phyloP scores from a whole-genome alignment of 1,140 invertebrate species.

The Papilio aristodemus region DNA sequence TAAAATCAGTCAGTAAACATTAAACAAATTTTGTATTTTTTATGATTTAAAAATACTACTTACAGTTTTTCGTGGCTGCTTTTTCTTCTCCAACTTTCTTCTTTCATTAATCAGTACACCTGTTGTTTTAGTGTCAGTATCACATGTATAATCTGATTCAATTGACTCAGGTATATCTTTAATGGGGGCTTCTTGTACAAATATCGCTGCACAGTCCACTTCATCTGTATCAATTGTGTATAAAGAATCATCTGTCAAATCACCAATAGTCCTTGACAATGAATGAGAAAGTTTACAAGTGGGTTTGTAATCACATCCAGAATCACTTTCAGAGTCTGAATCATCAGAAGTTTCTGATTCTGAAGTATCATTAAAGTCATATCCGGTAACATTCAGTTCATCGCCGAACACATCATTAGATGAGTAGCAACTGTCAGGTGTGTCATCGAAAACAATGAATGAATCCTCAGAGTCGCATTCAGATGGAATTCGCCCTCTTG shows the following conservation, averaged over 20 bases:
- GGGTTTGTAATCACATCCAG: constrained; percentile 52
- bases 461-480: constrained; percentile 75
- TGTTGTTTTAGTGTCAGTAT: constrained; percentile 2
- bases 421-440: constrained; percentile 66
- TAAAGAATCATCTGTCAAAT: constrained; percentile 64
- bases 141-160: constrained; percentile 29
- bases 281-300: constrained; percentile 51
- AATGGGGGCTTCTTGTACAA: constrained; percentile 32
- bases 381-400: constrained; percentile 57
- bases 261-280: constrained; percentile 60
- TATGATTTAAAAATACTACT: constrained; percentile 36
- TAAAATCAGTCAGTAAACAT: no score
- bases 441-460: constrained; percentile 71
- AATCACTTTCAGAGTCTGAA: constrained; percentile 56
- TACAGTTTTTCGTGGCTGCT: constrained; percentile 58
- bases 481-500: constrained; percentile 47
- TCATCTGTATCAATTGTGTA: constrained; percentile 55
- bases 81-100: constrained; percentile 48
- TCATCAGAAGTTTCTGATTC: constrained; percentile 38
- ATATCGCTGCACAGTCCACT: constrained; percentile 55
- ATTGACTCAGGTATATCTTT: background rate
- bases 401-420: constrained; percentile 69
- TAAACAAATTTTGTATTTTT: no score
- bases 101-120: constrained; percentile 50
- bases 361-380: constrained; percentile 36